These are phyloP conservation scores for Polypedilum pembai DNA, from an alignment of 1,140 invertebrate genomes.

Conservation along the genomic window DNA sequence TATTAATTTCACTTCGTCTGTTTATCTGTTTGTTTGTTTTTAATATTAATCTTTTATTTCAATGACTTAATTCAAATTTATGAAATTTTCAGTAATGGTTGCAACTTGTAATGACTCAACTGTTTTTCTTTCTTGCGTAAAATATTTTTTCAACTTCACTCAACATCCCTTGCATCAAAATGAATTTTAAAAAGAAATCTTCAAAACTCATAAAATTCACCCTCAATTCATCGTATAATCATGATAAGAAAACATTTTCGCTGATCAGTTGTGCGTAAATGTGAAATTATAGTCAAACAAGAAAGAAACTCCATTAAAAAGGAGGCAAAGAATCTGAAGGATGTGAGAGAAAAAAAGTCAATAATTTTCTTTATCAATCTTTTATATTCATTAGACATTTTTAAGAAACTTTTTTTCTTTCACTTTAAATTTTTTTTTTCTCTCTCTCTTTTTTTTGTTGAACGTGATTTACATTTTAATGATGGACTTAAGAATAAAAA, in stretches of 20 bases:
- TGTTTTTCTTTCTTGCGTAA: no score
- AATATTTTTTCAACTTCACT: not conserved
- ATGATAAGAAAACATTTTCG: not conserved
- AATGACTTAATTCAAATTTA: no score
- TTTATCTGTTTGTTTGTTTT: no score
- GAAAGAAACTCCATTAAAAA: not conserved
- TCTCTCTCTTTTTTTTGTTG: not conserved
- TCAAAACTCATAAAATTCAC: no score
- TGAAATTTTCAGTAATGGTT: no score
- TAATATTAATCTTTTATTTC: no score
- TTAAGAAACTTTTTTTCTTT: not conserved
- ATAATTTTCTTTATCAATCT: conserved; percentile 7
- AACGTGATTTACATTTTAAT: conserved; percentile 24
- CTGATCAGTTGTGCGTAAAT: conserved; percentile 23
- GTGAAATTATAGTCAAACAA: not conserved
- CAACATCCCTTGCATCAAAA: not conserved
- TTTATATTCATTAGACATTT: not conserved
- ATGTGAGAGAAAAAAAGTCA: not conserved
- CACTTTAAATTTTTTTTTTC: not conserved
- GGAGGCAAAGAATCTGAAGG: not conserved
- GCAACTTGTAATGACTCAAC: no score
- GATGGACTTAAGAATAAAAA: not conserved
- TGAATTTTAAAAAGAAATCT: not conserved
- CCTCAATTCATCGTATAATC: not conserved
- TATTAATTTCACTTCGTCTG: no score